phyloP scores from a whole-genome alignment of 2,797 vertebrate genomes.

The Podarcis lilfordi region DNA sequence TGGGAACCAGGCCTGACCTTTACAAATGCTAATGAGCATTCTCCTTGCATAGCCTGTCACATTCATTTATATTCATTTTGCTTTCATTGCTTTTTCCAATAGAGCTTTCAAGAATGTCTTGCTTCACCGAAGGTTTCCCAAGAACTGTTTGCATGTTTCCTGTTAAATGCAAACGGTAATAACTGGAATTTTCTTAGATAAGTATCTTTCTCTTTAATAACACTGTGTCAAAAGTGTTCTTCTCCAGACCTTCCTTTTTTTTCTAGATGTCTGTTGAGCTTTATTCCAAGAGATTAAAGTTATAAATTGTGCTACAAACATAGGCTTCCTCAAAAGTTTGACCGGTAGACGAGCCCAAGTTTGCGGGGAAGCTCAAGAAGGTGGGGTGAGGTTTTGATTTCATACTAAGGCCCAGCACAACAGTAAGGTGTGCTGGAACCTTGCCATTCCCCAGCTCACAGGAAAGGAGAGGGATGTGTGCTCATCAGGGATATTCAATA shows the following conservation, averaged over 20 bases:
- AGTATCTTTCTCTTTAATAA: slow-evolving; percentile 30
- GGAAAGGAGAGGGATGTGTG: not conserved
- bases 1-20: slow-evolving; percentile 23
- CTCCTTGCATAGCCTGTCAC: slow-evolving; percentile 9
- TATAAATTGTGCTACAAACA: not conserved
- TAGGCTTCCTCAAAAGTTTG: not conserved
- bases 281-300: slow-evolving; percentile 11
- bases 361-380: not conserved
- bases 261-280: not conserved
- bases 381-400: not conserved
- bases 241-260: slow-evolving; percentile 17
- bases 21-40: slow-evolving; percentile 20
- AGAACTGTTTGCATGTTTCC: not conserved
- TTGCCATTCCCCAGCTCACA: not conserved
- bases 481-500: not conserved
- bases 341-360: not conserved
- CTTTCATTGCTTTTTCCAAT: slow-evolving; percentile 33
- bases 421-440: not conserved
- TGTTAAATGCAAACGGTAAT: not conserved
- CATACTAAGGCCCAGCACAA: too few species aligned
- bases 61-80: slow-evolving; percentile 41
- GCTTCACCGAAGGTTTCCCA: slow-evolving; percentile 24
- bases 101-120: slow-evolving; percentile 15
- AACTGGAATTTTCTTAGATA: not conserved
- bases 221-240: slow-evolving; percentile 24